phyloP scores from a whole-genome alignment of 2,797 vertebrate genomes.

The Phalanger gymnotis region DNA sequence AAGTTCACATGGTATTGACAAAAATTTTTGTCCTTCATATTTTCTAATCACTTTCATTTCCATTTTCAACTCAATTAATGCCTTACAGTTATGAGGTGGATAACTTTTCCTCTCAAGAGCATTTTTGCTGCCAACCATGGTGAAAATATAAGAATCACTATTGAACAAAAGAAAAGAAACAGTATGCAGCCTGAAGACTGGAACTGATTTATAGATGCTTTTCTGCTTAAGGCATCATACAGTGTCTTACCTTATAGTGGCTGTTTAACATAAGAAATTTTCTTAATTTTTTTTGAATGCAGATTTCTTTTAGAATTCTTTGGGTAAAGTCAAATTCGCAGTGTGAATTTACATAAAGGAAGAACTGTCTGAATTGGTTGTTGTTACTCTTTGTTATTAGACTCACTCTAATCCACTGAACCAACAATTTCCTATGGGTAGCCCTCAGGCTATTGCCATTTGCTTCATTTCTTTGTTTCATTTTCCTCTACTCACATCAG shows the following conservation, averaged over 20 bases:
- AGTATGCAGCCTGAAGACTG: not conserved
- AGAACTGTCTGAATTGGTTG: not conserved
- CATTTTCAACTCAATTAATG: not conserved
- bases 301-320: not conserved
- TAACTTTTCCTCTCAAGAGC: not conserved
- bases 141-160: not conserved
- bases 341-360: not conserved
- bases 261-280: not conserved
- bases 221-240: not conserved
- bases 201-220: not conserved
- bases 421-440: not conserved
- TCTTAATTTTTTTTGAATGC: not conserved
- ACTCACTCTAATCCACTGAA: not conserved
- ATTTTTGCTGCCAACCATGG: not conserved
- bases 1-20: not conserved
- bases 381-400: not conserved
- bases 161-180: not conserved
- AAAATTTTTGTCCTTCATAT: not conserved
- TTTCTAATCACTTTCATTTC: not conserved
- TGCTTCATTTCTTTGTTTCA: not conserved
- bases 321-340: not conserved
- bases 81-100: not conserved
- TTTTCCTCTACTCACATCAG: not conserved
- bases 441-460: not conserved
- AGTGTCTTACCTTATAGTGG: not conserved